These are phyloP conservation scores for Lepidonotus clava DNA, from an alignment of 2,888 invertebrate species.

Conservation along the genomic window DNA sequence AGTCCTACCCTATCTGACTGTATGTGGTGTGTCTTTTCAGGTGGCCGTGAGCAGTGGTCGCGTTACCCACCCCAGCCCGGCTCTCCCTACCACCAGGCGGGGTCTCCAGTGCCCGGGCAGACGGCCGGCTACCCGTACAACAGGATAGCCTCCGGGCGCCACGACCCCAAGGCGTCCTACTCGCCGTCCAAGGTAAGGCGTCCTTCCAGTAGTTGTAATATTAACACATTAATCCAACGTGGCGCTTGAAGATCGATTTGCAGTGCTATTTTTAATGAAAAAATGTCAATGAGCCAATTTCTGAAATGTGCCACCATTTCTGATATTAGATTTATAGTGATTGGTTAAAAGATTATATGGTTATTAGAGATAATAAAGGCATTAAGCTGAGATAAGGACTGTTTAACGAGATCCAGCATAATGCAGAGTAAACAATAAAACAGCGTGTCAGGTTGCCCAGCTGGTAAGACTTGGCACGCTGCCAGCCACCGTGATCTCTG, in stretches of 20 bases:
- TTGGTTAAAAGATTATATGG: no score
- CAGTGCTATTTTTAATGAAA: no score
- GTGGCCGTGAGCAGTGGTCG: constrained; percentile 28
- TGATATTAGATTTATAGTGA: no score
- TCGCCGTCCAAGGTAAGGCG: constrained; percentile 18
- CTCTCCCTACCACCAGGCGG: constrained; percentile 29
- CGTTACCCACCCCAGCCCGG: constrained; percentile 45
- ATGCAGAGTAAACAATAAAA: no score
- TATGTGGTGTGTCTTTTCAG: neutral
- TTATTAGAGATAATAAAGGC: no score
- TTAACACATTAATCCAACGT: no score
- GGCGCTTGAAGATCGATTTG: no score
- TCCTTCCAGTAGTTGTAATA: neutral
- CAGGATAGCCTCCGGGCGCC: neutral
- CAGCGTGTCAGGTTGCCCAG: neutral
- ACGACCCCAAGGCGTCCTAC: constrained; percentile 14
- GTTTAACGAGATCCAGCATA: no score
- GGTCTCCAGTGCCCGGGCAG: constrained; percentile 8
- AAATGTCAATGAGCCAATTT: no score
- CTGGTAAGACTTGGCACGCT: neutral
- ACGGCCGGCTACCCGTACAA: constrained; percentile 4
- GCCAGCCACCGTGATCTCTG: neutral
- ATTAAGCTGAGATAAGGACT: no score
- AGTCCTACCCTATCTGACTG: no score
- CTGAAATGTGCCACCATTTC: no score